Conservation (phyloP, 2,888 invertebrate species). For the Mayetiola destructor region DNA sequence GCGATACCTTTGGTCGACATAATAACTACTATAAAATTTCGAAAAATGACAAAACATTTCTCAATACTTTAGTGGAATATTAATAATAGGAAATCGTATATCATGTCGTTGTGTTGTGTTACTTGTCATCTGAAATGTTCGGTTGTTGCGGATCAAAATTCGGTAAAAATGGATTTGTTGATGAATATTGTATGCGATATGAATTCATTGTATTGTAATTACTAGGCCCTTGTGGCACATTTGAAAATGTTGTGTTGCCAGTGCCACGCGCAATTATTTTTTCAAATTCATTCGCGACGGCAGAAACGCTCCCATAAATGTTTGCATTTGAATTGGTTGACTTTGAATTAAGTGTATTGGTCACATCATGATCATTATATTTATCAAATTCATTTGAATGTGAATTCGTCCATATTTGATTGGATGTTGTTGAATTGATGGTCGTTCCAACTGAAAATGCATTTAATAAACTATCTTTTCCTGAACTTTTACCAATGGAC, state of each 20-base stretch:
- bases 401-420: constrained; percentile 9
- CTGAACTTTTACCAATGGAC: constrained; percentile 25
- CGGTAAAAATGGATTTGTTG: constrained; percentile 36
- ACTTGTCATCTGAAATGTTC: neutral
- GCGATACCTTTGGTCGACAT: no score
- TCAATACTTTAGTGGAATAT: no score
- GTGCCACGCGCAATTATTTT: neutral
- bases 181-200: constrained; percentile 35
- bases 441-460: constrained; percentile 18
- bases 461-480: constrained; percentile 26
- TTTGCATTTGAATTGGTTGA: constrained; percentile 19
- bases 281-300: constrained; percentile 11
- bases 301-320: constrained; percentile 11
- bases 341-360: constrained; percentile 33
- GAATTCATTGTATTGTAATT: constrained; percentile 33
- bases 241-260: neutral
- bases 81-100: no score
- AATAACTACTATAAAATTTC: no score
- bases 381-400: constrained; percentile 6
- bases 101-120: no score
- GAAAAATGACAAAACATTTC: no score
- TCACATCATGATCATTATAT: constrained; percentile 19
- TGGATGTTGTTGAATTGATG: neutral
- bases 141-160: constrained; percentile 30
- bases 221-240: neutral